Evolutionary conservation across 1,140 invertebrate species (phyloP), one percentile per base, ranked within the genome.

Genomic region (Latrodectus geometricus): DNA sequence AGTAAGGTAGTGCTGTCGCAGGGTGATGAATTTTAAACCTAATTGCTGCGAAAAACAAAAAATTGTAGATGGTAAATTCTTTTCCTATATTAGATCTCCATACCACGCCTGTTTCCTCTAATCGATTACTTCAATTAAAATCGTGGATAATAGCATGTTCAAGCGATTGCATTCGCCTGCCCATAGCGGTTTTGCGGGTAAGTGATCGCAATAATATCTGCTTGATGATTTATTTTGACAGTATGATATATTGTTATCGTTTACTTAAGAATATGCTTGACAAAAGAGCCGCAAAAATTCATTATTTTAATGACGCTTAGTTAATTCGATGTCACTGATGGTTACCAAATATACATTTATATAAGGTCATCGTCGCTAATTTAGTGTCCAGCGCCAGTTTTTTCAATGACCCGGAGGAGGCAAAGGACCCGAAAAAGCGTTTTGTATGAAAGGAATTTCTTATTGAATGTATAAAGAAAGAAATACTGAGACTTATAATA

Each of bases 81-180:
- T 9, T 66, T n/a, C 21, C 65, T 66, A n/a, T 17, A 66, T 66
- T 20, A 17, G 21, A 66, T 9, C 21, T 17, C 23, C 23, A 15
- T 12, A 48, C 35, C 11, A 72, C 21, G 70, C 23, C 70, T 35
- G 70, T 72, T 72, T 72, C 70, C 35, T 72, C 49, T 72, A 72
- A 72, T 72, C 70, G 70, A 72, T 72, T 72, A 72, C 70, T 35
- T 48, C 49, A 48, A 72, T 72, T 72, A 72, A 72, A 72, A 48
- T 72, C 70, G 5, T 48, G 35, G 70, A 48, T 72, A 72, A 72
- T 72, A 72, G 70, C 70, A 72, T 72, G 70, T 72, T 72, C 21
- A 17, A 23, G 23, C 15, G 70, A 35, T 35, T 48, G 70, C 23
- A 72, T 72, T 48, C n/a, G 21, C 70, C 5, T 8, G 35, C 35